Conservation (phyloP, 2,113 vertebrate species). For the Euleptes europaea region DNA sequence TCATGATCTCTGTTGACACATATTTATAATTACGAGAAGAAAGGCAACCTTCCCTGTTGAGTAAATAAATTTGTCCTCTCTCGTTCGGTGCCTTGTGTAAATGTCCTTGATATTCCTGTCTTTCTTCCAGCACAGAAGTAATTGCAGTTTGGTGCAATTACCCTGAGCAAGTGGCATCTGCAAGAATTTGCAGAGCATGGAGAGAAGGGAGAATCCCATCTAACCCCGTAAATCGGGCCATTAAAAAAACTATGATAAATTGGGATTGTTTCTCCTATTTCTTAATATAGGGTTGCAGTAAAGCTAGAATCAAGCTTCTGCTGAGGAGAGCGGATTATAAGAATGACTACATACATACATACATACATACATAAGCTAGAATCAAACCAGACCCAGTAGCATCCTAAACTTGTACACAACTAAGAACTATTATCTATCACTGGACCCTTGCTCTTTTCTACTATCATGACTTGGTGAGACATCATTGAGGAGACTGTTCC, state of each 20-base stretch:
- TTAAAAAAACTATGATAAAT: background rate
- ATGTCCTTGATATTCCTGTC: background rate
- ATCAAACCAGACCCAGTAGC: no score
- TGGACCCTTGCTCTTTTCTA: no score
- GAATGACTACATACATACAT: no score
- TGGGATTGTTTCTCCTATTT: background rate
- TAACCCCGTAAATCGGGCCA: background rate
- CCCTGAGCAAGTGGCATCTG: background rate
- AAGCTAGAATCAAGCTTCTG: no score
- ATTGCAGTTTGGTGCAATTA: background rate
- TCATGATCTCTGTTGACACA: accelerated
- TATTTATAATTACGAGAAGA: background rate
- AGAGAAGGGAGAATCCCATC: background rate
- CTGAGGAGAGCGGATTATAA: no score
- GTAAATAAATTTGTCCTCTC: background rate
- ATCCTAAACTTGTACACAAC: no score
- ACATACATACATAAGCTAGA: no score
- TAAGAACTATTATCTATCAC: background rate
- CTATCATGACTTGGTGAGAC: background rate
- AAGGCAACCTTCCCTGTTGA: background rate
- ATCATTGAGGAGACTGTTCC: background rate
- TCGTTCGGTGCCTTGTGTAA: background rate
- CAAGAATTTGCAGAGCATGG: background rate
- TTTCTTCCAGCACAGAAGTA: background rate
- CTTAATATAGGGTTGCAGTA: background rate